Percentiles rank a stretch among this genome's conserved stretches.
Evolutionary conservation across 1,140 invertebrate species (phyloP).

Genomic region (Danaus melanippus): DNA sequence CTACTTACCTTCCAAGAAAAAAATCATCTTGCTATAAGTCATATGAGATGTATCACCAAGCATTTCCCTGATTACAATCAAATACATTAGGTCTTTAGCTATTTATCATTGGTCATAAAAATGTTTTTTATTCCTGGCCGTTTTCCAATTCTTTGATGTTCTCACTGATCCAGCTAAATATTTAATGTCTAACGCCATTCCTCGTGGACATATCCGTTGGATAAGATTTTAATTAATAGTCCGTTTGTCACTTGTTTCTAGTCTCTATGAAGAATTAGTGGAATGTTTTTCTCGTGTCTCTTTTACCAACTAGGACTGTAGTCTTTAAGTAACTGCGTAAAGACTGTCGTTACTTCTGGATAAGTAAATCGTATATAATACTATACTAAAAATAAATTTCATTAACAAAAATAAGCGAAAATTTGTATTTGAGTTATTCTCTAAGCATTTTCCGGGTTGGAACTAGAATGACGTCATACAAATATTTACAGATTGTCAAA

Average conservation of each 20-base stretch:
- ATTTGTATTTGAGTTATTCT: too few species aligned
- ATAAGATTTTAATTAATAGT: conserved; percentile 5
- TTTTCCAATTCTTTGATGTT: conserved; percentile 32
- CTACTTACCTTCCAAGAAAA: conserved; percentile 5
- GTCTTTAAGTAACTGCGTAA: too few species aligned
- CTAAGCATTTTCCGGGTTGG: too few species aligned
- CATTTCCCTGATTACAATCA: conserved; percentile 5
- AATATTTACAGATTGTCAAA: too few species aligned
- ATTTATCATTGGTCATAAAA: conserved; percentile 10
- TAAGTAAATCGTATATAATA: too few species aligned
- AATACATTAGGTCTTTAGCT: conserved; percentile 8
- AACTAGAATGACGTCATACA: too few species aligned
- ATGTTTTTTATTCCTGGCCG: conserved; percentile 16
- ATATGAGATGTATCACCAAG: conserved; percentile 1
- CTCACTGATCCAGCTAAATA: conserved; percentile 19
- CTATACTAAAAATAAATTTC: too few species aligned
- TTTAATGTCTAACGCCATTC: conserved; percentile 11
- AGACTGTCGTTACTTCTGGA: too few species aligned
- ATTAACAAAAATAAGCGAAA: too few species aligned
- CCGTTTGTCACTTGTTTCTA: conserved; percentile 4
- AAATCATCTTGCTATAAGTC: conserved; percentile 1
- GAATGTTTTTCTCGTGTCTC: not conserved
- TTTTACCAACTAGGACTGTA: too few species aligned
- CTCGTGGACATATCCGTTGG: conserved; percentile 12
- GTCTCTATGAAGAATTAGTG: conserved; percentile 1